Conservation (phyloP, 2,797 vertebrate species). For the Gymnocypris eckloni region DNA sequence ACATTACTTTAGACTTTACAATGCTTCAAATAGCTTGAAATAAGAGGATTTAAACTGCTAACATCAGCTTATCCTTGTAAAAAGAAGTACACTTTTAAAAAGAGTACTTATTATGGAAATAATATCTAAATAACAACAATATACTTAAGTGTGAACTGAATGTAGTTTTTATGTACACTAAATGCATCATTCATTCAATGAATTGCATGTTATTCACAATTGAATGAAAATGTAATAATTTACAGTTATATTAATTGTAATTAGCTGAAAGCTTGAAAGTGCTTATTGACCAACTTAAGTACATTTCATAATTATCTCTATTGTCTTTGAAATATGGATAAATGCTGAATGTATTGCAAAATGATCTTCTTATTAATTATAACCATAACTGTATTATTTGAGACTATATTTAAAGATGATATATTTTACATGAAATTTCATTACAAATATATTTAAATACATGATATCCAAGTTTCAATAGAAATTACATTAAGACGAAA, state of each 20-base stretch:
- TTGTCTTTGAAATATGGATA: background rate
- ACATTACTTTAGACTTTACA: background rate
- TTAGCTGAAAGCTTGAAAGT: background rate
- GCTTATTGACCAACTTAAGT: background rate
- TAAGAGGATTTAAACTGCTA: background rate
- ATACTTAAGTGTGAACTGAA: too few relatives aligned
- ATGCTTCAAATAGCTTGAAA: background rate
- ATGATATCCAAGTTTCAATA: too few relatives aligned
- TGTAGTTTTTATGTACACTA: background rate
- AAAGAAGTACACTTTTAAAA: background rate
- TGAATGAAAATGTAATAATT: background rate
- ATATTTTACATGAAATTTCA: too few relatives aligned
- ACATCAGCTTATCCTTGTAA: background rate
- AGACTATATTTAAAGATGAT: too few relatives aligned
- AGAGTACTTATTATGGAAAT: background rate
- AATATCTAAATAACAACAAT: too few relatives aligned
- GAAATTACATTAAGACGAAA: too few relatives aligned
- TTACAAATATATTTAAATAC: too few relatives aligned
- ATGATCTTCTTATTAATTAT: too few relatives aligned
- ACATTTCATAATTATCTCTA: background rate
- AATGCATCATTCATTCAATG: too few relatives aligned
- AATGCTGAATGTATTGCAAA: too few relatives aligned
- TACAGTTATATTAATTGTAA: background rate
- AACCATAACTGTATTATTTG: too few relatives aligned
- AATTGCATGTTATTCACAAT: background rate